Evolutionary conservation across 2,113 vertebrate species (phyloP).

Genomic region (Sapajus apella): DNA sequence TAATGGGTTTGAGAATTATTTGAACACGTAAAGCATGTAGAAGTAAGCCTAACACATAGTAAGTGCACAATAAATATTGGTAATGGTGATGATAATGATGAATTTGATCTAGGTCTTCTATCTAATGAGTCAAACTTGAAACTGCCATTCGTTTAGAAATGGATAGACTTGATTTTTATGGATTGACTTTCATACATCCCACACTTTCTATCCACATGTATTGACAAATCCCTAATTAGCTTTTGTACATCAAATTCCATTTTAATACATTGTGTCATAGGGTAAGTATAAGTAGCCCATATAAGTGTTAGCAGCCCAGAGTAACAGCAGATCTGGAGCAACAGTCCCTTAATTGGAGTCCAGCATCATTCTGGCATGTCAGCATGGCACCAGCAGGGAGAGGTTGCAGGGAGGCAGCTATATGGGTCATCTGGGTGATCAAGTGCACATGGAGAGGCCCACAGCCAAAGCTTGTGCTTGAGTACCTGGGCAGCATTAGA

Average conservation of each 20-base stretch:
- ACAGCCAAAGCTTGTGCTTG: not conserved
- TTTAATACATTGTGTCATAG: not conserved
- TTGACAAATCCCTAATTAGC: not conserved
- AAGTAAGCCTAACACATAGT: not conserved
- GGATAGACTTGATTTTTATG: not conserved
- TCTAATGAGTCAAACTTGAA: not conserved
- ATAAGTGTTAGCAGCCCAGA: not conserved
- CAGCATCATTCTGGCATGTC: not conserved
- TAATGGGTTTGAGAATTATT: not conserved
- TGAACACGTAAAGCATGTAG: not conserved
- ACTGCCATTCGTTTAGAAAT: not conserved
- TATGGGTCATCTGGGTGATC: not conserved
- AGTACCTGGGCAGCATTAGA: not conserved
- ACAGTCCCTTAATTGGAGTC: not conserved
- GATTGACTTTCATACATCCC: not conserved
- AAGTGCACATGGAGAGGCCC: not conserved
- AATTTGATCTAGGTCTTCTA: conserved; percentile 9
- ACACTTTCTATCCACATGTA: not conserved
- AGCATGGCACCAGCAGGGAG: not conserved
- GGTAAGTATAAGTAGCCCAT: not conserved
- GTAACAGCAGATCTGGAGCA: not conserved
- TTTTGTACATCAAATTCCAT: not conserved
- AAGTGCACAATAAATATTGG: not conserved
- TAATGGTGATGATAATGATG: not conserved
- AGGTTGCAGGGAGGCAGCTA: not conserved